Percentiles rank a stretch among this genome's conserved stretches.
Evolutionary conservation across 2,797 vertebrate genomes (phyloP).

Genomic region (Cyclopterus lumpus): DNA sequence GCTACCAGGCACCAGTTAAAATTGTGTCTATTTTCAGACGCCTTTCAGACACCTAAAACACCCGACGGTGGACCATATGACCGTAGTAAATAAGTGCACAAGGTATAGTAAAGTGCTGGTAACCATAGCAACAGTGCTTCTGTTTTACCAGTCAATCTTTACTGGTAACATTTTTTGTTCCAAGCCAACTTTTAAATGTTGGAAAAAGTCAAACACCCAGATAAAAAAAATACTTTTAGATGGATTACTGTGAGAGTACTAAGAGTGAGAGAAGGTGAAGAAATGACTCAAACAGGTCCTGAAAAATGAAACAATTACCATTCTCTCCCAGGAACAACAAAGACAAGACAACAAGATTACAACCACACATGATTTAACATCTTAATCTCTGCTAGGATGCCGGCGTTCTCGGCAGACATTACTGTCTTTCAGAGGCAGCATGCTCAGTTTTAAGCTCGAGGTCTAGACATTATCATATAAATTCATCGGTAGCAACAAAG

Average conservation of each 20-base stretch:
- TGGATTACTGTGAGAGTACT: not conserved
- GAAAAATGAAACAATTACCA: not conserved
- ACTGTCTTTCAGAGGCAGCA: not conserved
- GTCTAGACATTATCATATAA: not conserved
- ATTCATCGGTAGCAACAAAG: not conserved
- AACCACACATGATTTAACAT: not conserved
- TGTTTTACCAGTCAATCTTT: not conserved
- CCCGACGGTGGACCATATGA: not conserved
- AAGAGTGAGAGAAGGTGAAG: not conserved
- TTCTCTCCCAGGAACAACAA: too few relatives aligned
- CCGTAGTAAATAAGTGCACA: not conserved
- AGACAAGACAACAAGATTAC: not conserved
- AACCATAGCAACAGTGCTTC: not conserved
- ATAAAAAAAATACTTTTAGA: not conserved
- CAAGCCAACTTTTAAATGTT: not conserved
- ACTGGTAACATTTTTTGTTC: not conserved
- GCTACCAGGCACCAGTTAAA: conserved; percentile 5
- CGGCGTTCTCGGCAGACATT: not conserved
- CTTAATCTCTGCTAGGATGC: not conserved
- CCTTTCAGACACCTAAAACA: not conserved
- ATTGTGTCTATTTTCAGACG: not conserved
- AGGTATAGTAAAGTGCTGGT: not conserved
- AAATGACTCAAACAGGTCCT: not conserved
- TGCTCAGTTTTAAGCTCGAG: not conserved
- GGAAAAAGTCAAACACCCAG: too few relatives aligned